A percentile compares a stretch with the other conserved stretches of the same genome.
Evolutionary conservation across 2,888 invertebrate genomes (phyloP).

Genomic region (Prosopocoilus inquinatus): DNA sequence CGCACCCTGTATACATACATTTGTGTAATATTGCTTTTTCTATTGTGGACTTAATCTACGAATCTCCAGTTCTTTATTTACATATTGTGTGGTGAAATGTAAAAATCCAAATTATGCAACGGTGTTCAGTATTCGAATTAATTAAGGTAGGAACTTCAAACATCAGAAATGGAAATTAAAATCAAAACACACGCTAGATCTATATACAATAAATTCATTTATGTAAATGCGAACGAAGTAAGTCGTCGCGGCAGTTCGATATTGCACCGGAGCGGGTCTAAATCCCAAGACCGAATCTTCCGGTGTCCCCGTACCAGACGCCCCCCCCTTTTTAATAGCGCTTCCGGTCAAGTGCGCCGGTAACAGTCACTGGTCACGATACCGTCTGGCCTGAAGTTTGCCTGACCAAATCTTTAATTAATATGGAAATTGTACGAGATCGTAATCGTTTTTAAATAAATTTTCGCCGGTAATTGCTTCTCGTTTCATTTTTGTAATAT

Average conservation of each 20-base stretch:
- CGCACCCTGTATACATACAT: too few relatives aligned
- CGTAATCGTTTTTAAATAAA: constrained; percentile 23
- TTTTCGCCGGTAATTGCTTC: constrained; percentile 5
- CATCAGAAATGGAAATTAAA: neutral
- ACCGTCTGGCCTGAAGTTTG: constrained; percentile 21
- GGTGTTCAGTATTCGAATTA: too few relatives aligned
- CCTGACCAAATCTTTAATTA: constrained; percentile 29
- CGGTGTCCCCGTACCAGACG: constrained; percentile 34
- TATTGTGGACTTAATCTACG: too few relatives aligned
- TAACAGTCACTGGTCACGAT: constrained; percentile 34
- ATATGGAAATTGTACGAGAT: constrained; percentile 31
- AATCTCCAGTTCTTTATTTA: too few relatives aligned
- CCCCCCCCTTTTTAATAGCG: constrained; percentile 33
- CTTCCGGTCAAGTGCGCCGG: constrained; percentile 29
- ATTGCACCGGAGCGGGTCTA: constrained; percentile 9
- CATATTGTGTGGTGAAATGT: too few relatives aligned
- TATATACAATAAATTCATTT: neutral
- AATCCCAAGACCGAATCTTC: constrained; percentile 29
- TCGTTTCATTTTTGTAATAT: neutral
- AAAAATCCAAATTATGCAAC: too few relatives aligned
- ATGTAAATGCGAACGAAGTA: neutral
- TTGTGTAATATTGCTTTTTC: too few relatives aligned
- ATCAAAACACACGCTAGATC: neutral
- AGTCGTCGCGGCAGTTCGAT: neutral
- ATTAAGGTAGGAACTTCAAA: too few relatives aligned